Conservation (phyloP, 1,140 invertebrate genomes). For the Achroia grisella region DNA sequence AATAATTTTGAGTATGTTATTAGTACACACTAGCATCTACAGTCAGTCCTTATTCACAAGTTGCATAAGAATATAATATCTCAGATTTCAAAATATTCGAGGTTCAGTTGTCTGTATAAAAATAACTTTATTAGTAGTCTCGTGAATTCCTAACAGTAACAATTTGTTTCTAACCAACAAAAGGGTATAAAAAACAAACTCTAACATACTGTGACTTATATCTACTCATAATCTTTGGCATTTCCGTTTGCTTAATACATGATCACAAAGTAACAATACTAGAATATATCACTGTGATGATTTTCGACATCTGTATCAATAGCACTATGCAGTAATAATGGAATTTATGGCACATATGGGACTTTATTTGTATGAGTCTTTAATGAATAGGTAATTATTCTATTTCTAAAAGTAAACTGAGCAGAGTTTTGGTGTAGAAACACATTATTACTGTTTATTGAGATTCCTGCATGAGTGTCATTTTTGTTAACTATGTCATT, state of each 20-base stretch:
- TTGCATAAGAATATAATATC: constrained; percentile 52
- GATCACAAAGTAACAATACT: constrained; percentile 36
- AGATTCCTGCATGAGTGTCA: constrained; percentile 57
- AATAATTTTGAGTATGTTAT: constrained; percentile 49
- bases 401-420: not conserved
- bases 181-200: constrained; percentile 30
- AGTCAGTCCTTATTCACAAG: constrained; percentile 59
- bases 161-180: constrained; percentile 66
- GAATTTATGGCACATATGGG: constrained; percentile 21
- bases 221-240: constrained; percentile 69
- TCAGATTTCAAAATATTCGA: constrained; percentile 36
- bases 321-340: constrained; percentile 10
- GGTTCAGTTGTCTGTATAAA: constrained; percentile 60
- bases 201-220: constrained; percentile 51
- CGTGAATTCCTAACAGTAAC: constrained; percentile 53
- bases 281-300: constrained; percentile 11
- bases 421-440: constrained; percentile 50
- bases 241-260: constrained; percentile 43
- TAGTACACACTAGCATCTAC: constrained; percentile 49
- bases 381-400: too few species aligned
- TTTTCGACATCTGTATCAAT: constrained; percentile 1
- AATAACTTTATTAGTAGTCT: constrained; percentile 60
- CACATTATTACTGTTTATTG: constrained; percentile 68
- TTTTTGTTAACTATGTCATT: constrained; percentile 38
- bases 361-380: constrained; percentile 3